Percentiles rank a stretch among this genome's conserved stretches.
These are phyloP conservation scores for Eilema depressum DNA, from an alignment of 2,888 invertebrate species.

Conservation along the genomic window DNA sequence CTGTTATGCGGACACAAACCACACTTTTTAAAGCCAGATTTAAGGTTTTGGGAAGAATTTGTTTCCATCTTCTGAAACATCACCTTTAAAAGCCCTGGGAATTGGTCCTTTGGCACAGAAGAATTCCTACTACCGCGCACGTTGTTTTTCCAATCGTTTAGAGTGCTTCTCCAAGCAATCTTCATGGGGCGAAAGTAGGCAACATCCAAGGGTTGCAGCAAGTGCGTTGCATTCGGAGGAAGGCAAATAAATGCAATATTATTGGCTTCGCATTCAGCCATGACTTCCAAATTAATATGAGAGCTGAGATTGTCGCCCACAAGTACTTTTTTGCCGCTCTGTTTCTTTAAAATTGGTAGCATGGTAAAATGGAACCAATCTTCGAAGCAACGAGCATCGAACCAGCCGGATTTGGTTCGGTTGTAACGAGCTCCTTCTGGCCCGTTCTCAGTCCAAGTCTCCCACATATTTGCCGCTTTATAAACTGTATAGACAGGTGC, in stretches of 20 bases:
- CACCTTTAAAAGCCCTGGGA: slow-evolving; percentile 39
- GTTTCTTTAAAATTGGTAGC: slow-evolving; percentile 21
- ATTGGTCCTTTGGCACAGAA: slow-evolving; percentile 36
- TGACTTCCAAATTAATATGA: slow-evolving; percentile 20
- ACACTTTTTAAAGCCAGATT: slow-evolving; percentile 40
- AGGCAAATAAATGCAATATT: slow-evolving; percentile 22
- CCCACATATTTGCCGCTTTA: slow-evolving; percentile 33
- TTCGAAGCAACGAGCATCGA: slow-evolving; percentile 28
- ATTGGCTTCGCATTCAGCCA: slow-evolving; percentile 17
- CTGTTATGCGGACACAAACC: slow-evolving; percentile 28
- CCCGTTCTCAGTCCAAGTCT: slow-evolving; percentile 30
- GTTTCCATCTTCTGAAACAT: slow-evolving; percentile 38
- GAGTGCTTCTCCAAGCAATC: slow-evolving; percentile 20
- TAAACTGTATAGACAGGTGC: slow-evolving; percentile 26
- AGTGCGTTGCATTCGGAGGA: slow-evolving; percentile 23
- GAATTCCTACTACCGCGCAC: slow-evolving; percentile 27
- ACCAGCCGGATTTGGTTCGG: slow-evolving; percentile 37
- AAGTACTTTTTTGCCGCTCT: slow-evolving; percentile 20
- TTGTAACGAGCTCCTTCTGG: slow-evolving; percentile 24
- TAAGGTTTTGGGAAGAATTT: slow-evolving; percentile 36
- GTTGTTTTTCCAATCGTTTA: slow-evolving; percentile 23
- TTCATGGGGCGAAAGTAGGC: slow-evolving; percentile 28
- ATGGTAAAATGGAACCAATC: slow-evolving; percentile 19
- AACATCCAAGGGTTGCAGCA: slow-evolving; percentile 24
- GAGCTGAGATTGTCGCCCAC: slow-evolving; percentile 23